Percentiles rank a stretch among this genome's conserved stretches.
phyloP scores from a whole-genome alignment of 2,888 invertebrate species.

The Orthosia incerta region DNA sequence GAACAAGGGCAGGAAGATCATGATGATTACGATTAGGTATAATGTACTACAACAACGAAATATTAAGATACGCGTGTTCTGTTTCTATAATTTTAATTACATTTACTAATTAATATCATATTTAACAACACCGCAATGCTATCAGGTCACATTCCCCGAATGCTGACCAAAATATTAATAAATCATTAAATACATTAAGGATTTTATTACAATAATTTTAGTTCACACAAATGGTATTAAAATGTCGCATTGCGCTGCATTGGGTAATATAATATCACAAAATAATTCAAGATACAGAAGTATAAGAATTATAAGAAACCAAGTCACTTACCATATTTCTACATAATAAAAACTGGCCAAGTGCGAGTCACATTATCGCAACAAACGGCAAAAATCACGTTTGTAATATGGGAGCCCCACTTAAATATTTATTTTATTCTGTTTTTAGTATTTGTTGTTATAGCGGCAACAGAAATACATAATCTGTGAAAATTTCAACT shows the following conservation, averaged over 20 bases:
- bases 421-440: too few species aligned
- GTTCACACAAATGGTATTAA: conserved; percentile 12
- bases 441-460: too few species aligned
- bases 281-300: conserved; percentile 4
- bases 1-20: not conserved
- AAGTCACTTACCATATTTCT: not conserved
- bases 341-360: not conserved
- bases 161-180: conserved; percentile 3
- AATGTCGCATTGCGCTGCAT: conserved; percentile 30
- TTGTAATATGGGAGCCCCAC: too few species aligned
- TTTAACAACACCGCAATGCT: not conserved
- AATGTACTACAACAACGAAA: not conserved
- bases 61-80: not conserved
- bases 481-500: too few species aligned
- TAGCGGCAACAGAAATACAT: too few species aligned
- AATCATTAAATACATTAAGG: not conserved
- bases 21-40: not conserved
- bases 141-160: conserved; percentile 12
- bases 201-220: conserved; percentile 18
- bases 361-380: too few species aligned
- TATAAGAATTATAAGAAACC: not conserved
- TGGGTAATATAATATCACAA: conserved; percentile 5
- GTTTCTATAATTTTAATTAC: not conserved
- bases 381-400: too few species aligned
- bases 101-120: not conserved